These are phyloP conservation scores for Orthonyx spaldingii DNA, from an alignment of 2,113 vertebrate genomes.

Conservation along the genomic window DNA sequence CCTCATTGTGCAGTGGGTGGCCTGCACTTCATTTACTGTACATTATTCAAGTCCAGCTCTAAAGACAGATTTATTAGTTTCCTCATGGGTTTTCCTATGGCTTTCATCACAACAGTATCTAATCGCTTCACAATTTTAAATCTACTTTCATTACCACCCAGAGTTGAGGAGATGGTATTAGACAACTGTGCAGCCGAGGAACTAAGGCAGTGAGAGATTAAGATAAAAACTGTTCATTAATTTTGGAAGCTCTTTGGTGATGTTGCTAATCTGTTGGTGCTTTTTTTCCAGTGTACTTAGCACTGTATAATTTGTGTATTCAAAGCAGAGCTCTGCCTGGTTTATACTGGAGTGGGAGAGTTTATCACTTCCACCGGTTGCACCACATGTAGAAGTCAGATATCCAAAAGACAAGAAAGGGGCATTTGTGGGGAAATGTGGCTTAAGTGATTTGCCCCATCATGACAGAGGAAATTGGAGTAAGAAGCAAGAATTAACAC, in stretches of 20 bases:
- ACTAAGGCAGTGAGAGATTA: not conserved
- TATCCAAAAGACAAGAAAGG: not conserved
- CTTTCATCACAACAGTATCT: conserved; percentile 38
- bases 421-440: not conserved
- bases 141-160: not conserved
- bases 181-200: not conserved
- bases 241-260: not conserved
- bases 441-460: not conserved
- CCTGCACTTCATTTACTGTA: conserved; percentile 57
- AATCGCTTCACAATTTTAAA: conserved; percentile 39
- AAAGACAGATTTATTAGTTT: conserved; percentile 60
- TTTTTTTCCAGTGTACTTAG: not conserved
- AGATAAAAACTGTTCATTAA: not conserved
- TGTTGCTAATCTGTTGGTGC: not conserved
- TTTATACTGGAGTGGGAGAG: not conserved
- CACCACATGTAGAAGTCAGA: not conserved
- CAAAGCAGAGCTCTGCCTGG: not conserved
- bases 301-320: not conserved
- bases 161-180: conserved; percentile 1
- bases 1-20: conserved; percentile 53
- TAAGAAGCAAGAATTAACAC: not conserved
- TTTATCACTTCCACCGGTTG: not conserved
- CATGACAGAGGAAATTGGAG: not conserved
- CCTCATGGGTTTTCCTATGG: conserved; percentile 43
- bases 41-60: conserved; percentile 42